Evolutionary conservation across 2,888 invertebrate species (phyloP), one percentile per base, ranked within the genome.

Genomic region (Chironomus tentans): DNA sequence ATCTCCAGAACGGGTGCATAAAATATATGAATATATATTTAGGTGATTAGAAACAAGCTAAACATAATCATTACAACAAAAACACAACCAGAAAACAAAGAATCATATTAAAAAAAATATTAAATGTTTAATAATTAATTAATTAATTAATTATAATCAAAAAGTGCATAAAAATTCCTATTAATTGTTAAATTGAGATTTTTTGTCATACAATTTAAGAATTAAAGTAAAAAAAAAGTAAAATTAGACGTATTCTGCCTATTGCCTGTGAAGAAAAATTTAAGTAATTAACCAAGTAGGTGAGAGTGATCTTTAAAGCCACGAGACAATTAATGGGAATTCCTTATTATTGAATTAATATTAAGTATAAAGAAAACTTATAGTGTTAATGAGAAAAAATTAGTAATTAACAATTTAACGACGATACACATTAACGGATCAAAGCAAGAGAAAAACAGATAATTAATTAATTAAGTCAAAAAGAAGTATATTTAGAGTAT

Each of bases 241-340:
- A 73, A 24, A 28, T 56, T 71, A 48, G 46, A 62, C 72, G 72
- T 73, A 73, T 73, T 73, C 74, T 74, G 74, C 74, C 74, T 74
- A 74, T 74, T 74, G 74, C 65, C 74, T 74, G 74, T 74, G 72
- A 73, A 73, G 71, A 71, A 70, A 47, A 70, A 70, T n/a, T n/a
- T 18, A 24, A 61, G 24, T 56, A 70, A 70, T 71, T 71, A 73
- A 73, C 72, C 62, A 38, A 46, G 21, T 56, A 65, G 62, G 68
- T 74, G 65, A 74, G 74, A 74, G 74, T 74, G 74, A 74, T 74
- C 68, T 74, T 74, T 74, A 62, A 74, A 74, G 74, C 68, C 74
- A 74, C 74, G 74, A 74, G 74, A 74, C 74, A 74, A 74, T 74
- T 74, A 74, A 74, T 74, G 74, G 68, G 74, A 74, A 74, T 74